Evolutionary conservation across 2,888 invertebrate genomes (phyloP).

Genomic region (Stramonita haemastoma): DNA sequence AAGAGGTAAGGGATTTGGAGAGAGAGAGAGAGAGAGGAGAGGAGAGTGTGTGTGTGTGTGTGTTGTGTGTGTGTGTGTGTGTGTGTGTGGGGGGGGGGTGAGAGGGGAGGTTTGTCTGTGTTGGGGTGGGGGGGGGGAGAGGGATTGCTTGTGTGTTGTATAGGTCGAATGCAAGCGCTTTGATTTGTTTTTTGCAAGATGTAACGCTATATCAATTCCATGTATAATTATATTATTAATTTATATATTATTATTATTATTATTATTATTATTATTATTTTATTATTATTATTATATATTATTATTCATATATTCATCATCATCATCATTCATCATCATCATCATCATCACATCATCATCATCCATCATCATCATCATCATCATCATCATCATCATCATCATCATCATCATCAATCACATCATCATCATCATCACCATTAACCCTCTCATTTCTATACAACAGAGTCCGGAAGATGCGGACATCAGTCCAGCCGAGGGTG

Average conservation of each 20-base stretch:
- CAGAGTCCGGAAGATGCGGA: slow-evolving; percentile 47
- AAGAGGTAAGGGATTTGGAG: background rate
- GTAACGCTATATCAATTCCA: background rate
- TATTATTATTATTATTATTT: too few species aligned
- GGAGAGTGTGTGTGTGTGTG: background rate
- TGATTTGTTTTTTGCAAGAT: background rate
- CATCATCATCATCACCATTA: background rate
- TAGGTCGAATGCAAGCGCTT: background rate
- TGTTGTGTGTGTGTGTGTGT: slow-evolving; percentile 2
- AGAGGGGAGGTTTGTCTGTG: background rate
- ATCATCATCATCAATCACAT: too few species aligned
- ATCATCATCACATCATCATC: too few species aligned
- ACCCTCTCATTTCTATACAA: background rate
- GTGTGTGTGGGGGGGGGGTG: background rate
- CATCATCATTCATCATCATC: too few species aligned
- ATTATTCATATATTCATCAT: too few species aligned
- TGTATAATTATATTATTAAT: too few species aligned
- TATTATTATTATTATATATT: too few species aligned
- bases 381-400: too few species aligned
- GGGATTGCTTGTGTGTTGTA: background rate
- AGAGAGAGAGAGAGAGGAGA: background rate
- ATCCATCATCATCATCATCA: too few species aligned
- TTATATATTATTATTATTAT: too few species aligned
- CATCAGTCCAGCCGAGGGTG: slow-evolving; percentile 57
- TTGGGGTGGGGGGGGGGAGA: background rate